Conservation (phyloP, 2,113 vertebrate genomes). For the Callionymus lyra region DNA sequence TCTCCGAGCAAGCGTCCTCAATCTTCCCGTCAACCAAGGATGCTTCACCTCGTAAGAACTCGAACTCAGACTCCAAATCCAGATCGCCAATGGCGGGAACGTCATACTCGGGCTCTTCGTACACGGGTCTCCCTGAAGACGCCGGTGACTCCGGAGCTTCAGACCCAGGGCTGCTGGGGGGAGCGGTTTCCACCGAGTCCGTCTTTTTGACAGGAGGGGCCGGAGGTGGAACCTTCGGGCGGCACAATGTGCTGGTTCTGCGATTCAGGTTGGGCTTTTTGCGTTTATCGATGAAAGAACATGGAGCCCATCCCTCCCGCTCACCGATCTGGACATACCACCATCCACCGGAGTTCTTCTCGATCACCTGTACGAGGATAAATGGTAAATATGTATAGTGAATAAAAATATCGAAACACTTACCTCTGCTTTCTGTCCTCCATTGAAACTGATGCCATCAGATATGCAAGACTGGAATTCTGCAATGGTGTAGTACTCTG, state of each 20-base stretch:
- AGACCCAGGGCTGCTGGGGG: conserved; percentile 52
- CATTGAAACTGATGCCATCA: conserved; percentile 97
- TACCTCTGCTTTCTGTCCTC: conserved; percentile 97
- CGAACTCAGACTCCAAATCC: conserved; percentile 63
- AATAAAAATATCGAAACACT: neutral
- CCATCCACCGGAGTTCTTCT: conserved; percentile 98
- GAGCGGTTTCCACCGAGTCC: conserved; percentile 74
- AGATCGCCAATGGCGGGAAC: conserved; percentile 82
- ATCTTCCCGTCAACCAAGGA: conserved; percentile 51
- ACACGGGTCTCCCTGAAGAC: conserved; percentile 76
- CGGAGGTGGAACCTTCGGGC: conserved; percentile 93
- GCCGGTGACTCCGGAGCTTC: conserved; percentile 74
- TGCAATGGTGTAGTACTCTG: conserved; percentile 98
- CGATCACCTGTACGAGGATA: conserved; percentile 81
- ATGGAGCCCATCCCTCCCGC: conserved; percentile 96
- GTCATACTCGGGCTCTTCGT: conserved; percentile 95
- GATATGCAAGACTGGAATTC: conserved; percentile 98
- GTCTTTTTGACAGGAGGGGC: conserved; percentile 91
- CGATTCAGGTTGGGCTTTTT: conserved; percentile 95
- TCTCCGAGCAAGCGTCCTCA: conserved; percentile 49
- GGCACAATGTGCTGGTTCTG: conserved; percentile 92
- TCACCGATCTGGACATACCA: conserved; percentile 99
- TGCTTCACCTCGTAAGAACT: conserved; percentile 52
- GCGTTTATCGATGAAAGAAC: conserved; percentile 97
- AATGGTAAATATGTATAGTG: neutral